Base-by-base conservation (phyloP, 2,797 vertebrate genomes). In the Discoglossus pictus region DNA sequence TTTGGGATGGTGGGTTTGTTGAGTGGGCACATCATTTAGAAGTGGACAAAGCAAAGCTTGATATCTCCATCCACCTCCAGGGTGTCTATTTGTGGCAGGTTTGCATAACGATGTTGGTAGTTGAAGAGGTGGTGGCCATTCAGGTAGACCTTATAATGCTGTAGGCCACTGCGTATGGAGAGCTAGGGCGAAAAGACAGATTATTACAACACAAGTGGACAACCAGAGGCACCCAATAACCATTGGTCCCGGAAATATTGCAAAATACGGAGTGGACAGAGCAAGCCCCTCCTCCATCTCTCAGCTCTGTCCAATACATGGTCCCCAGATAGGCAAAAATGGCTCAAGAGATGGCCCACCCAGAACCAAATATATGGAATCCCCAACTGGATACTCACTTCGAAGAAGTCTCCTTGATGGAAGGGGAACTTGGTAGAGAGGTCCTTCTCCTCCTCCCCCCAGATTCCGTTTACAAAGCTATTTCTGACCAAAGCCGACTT, bases 361-460 rank as follows among this genome's bases (percentile, higher is more conserved):
- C 27, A 31, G 8, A 4, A 31, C 27, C 27, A 44, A 1, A 18
- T n/a, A 44, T 6, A n/a, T n/a, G n/a, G n/a, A n/a, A n/a, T n/a
- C n/a, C n/a, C n/a, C n/a, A n/a, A 16, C 20, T 12, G 18, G 7
- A 4, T 20, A 75, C 92, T 89, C 61, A 94, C 93, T 2, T 94
- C 92, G 50, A 94, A 94, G 86, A 85, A 92, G 61, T 91, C 88
- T 24, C 93, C 92, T 18, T 83, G 84, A 16, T 47, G 27, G 67
- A 95, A 93, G 0, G 92, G 93, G 79, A 83, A 91, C 48, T 72
- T 7, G 38, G 61, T 0, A n/a, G n/a, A n/a, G 2, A 87, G 0
- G n/a, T 87, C 84, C 9, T 53, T 67, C 21, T 94, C 93, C 77
- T 94, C 92, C 0, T 73, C 1, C 0, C 93, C 93, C 93, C 93